Percentiles rank a stretch among this genome's conserved stretches.
Evolutionary conservation across 2,888 invertebrate genomes (phyloP).

Genomic region (Epistrophe eligans): DNA sequence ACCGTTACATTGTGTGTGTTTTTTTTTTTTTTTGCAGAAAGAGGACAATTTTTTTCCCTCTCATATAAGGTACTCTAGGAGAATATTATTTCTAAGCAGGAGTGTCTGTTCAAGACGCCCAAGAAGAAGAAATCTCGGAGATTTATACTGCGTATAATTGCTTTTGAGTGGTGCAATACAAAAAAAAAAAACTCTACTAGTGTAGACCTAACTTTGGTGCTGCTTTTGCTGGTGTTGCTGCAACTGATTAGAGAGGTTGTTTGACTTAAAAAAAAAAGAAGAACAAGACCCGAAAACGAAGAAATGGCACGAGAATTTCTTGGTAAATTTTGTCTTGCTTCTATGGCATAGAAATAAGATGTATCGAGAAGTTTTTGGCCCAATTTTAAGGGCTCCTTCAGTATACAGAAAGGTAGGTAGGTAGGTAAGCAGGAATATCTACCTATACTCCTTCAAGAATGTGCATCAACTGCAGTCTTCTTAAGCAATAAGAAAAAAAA

Average conservation of each 20-base stretch:
- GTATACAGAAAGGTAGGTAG: background rate
- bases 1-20: constrained; percentile 52
- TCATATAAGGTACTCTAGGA: background rate
- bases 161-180: constrained; percentile 71
- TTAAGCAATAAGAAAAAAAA: constrained; percentile 29
- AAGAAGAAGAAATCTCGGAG: constrained; percentile 57
- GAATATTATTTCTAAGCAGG: constrained; percentile 15
- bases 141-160: constrained; percentile 75
- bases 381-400: constrained; percentile 1
- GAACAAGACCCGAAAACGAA: constrained; percentile 20
- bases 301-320: constrained; percentile 26
- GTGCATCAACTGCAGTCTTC: constrained; percentile 72
- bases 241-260: constrained; percentile 72
- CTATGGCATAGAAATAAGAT: constrained; percentile 21
- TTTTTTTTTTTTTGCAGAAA: constrained; percentile 40
- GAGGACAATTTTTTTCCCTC: background rate
- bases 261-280: constrained; percentile 46
- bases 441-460: constrained; percentile 31
- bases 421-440: background rate
- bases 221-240: constrained; percentile 7
- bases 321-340: background rate
- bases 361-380: constrained; percentile 65
- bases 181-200: constrained; percentile 17
- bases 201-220: constrained; percentile 46
- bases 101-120: constrained; percentile 64